Evolutionary conservation across 2,888 invertebrate species (phyloP).

Genomic region (Phragmatobia fuliginosa): DNA sequence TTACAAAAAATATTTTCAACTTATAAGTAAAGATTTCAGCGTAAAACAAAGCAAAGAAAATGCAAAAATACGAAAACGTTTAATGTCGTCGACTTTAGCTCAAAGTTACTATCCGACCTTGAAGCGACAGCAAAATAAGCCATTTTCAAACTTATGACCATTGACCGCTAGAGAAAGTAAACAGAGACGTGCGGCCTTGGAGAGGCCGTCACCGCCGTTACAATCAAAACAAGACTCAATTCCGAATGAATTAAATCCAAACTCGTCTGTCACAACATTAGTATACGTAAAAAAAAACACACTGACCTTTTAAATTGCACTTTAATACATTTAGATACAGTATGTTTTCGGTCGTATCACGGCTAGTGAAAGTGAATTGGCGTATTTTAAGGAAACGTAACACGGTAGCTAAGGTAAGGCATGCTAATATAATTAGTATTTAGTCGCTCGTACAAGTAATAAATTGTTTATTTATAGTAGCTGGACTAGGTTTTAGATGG

Average conservation of each 20-base stretch:
- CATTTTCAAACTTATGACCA: slow-evolving; percentile 68
- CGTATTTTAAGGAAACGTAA: slow-evolving; percentile 74
- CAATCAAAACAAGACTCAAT: slow-evolving; percentile 55
- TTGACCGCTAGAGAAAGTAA: slow-evolving; percentile 84
- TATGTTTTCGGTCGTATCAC: slow-evolving; percentile 52
- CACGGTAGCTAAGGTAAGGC: slow-evolving; percentile 73
- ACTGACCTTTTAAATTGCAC: slow-evolving; percentile 50
- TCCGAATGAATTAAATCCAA: slow-evolving; percentile 54
- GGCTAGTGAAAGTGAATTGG: slow-evolving; percentile 81
- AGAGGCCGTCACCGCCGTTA: slow-evolving; percentile 64
- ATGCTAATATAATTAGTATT: slow-evolving; percentile 72
- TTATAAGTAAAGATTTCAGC: no score
- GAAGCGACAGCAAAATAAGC: slow-evolving; percentile 62
- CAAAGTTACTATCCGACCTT: slow-evolving; percentile 62
- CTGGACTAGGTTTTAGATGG: slow-evolving; percentile 50
- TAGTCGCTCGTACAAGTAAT: slow-evolving; percentile 62
- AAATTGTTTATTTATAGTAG: slow-evolving; percentile 60
- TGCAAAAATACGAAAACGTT: slow-evolving; percentile 1
- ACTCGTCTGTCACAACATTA: slow-evolving; percentile 53
- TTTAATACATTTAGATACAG: slow-evolving; percentile 59
- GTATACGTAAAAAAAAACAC: slow-evolving; percentile 58
- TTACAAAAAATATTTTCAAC: no score
- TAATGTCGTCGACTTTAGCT: slow-evolving; percentile 3
- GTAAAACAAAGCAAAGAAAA: not conserved
- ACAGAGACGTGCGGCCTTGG: slow-evolving; percentile 79